Base-by-base conservation (phyloP, 2,113 vertebrate species). In the Eubucco bourcierii region DNA sequence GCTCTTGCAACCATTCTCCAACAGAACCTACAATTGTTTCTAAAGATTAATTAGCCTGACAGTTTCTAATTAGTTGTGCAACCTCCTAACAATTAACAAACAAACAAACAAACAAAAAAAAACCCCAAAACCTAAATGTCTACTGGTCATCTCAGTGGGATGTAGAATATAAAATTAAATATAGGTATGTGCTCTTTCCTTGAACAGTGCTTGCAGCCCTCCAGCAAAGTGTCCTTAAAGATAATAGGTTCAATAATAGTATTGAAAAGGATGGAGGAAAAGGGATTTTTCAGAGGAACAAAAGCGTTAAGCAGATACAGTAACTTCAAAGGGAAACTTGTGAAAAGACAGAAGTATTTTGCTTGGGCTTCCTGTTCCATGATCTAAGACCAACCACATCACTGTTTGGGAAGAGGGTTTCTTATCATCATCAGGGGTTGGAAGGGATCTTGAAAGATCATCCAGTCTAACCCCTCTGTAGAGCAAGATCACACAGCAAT, bases 281-380 rank as follows among this genome's bases (percentile, higher is more conserved):
- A 55, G 12, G 2, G 20, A 29, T 47, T 71, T 52, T 61, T 60
- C 25, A 66, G 25, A 79, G 23, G 61, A 63, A 63, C 67, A 5
- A 68, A 59, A 70, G 44, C 27, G 61, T 70, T 84, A 56, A 56
- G 55, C 29, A 37, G 15, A 47, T 67, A 41, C 2, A 80, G 17
- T 39, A 67, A 29, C 13, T 37, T 41, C 53, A 67, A 76, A 76
- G 15, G 70, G 21, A 61, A 71, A 11, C 7, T 52, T 13, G 34
- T 33, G 68, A 78, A 47, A 79, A 37, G 11, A 6, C 13, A 50
- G 47, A 50, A 50, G 47, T 50, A 20, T 50, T 50, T 50, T 50
- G 10, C 47, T 50, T 50, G 20, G 4, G 12, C 19, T 37, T 56
- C 33, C 29, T 15, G 3, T 59, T 5, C 19, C 0, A 0, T 17